Evolutionary conservation across 2,797 vertebrate genomes (phyloP).

Genomic region (Hybognathus amarus): DNA sequence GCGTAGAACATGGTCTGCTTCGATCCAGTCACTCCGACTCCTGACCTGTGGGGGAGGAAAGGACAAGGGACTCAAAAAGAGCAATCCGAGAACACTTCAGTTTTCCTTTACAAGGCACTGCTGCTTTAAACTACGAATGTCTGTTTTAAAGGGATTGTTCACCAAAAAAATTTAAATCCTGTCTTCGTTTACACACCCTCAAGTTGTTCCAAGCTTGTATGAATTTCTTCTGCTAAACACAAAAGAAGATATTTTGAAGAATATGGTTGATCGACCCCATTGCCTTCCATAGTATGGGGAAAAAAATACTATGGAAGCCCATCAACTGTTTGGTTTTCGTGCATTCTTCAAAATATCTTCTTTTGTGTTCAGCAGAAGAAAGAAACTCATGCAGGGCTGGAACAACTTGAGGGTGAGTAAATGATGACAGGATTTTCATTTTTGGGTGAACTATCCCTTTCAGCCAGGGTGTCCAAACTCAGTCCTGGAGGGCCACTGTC

Average conservation of each 20-base stretch:
- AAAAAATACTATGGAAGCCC: not conserved
- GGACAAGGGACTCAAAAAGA: not conserved
- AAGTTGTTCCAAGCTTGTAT: too few species aligned
- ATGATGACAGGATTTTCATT: too few species aligned
- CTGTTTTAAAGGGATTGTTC: not conserved
- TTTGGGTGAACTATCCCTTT: not conserved
- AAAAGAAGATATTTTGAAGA: too few species aligned
- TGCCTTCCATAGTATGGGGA: too few species aligned
- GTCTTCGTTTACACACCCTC: too few species aligned
- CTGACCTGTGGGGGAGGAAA: constrained; percentile 76
- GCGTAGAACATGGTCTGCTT: constrained; percentile 94
- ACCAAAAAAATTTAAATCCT: not conserved
- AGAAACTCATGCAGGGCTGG: too few species aligned
- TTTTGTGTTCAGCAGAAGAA: not conserved
- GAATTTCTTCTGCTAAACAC: too few species aligned
- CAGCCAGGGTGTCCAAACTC: too few species aligned
- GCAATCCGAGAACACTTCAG: not conserved
- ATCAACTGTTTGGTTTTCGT: not conserved
- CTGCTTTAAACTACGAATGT: not conserved
- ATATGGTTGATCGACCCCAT: too few species aligned
- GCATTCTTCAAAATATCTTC: not conserved
- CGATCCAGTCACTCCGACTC: constrained; percentile 88
- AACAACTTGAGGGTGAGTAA: too few species aligned
- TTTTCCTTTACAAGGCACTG: not conserved
- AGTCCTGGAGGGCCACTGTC: too few species aligned